These are phyloP conservation scores for Phalanger gymnotis DNA, from an alignment of 2,797 vertebrate genomes.

Conservation along the genomic window DNA sequence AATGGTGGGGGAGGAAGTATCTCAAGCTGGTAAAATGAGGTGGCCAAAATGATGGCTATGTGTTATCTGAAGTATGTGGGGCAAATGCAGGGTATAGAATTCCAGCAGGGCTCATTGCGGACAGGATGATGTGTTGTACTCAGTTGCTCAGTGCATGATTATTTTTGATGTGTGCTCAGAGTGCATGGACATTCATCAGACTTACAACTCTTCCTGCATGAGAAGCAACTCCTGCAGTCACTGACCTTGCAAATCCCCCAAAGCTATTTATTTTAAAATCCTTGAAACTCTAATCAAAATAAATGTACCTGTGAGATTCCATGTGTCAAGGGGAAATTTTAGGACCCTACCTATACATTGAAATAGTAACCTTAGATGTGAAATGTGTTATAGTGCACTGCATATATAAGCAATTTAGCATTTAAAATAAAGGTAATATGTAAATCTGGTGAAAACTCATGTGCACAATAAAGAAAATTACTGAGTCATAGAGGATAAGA, in stretches of 20 bases:
- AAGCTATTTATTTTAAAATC: neutral
- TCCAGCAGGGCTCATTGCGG: neutral
- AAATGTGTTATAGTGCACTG: neutral
- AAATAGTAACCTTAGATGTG: neutral
- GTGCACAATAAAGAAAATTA: neutral
- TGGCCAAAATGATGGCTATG: neutral
- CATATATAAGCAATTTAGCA: neutral
- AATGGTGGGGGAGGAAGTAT: neutral
- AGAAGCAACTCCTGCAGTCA: neutral
- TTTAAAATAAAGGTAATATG: neutral
- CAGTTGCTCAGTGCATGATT: neutral
- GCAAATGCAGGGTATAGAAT: neutral
- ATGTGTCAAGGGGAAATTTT: neutral
- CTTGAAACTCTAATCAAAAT: neutral
- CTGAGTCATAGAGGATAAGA: neutral
- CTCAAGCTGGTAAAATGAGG: neutral
- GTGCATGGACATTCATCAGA: neutral
- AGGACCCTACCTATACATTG: neutral
- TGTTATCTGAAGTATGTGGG: neutral
- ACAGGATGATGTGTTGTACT: neutral
- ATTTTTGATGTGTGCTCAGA: neutral
- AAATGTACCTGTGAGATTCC: neutral
- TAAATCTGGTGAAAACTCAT: neutral
- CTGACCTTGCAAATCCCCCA: neutral
- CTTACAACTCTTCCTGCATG: neutral